Evolutionary conservation across 2,113 vertebrate species (phyloP).

Genomic region (Etheostoma cragini): DNA sequence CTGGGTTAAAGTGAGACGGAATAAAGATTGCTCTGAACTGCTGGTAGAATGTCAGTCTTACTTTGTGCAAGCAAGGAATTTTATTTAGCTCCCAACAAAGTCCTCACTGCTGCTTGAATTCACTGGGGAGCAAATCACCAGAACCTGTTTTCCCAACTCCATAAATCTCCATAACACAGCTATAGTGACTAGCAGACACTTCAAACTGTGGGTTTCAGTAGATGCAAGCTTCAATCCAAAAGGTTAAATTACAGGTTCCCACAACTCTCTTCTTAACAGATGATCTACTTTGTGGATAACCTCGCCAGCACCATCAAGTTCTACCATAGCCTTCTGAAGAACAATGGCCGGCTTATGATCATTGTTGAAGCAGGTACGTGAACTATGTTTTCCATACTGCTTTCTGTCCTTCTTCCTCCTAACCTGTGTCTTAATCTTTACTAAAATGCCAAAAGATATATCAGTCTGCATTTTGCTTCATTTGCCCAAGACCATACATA

Average conservation of each 20-base stretch:
- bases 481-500: neutral
- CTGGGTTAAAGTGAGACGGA: neutral
- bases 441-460: neutral
- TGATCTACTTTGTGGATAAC: conserved; percentile 84
- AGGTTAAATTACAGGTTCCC: neutral
- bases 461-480: neutral
- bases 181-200: neutral
- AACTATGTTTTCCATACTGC: conserved; percentile 35
- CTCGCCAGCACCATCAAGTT: conserved; percentile 80
- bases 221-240: neutral
- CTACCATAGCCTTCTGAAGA: conserved; percentile 82
- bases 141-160: neutral
- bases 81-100: neutral
- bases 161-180: too few relatives aligned
- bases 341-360: conserved; percentile 84
- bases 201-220: neutral
- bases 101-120: neutral
- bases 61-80: neutral
- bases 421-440: neutral
- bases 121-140: neutral
- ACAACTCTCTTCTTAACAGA: conserved; percentile 63
- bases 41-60: neutral
- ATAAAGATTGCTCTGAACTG: neutral
- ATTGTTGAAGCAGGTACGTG: conserved; percentile 80
- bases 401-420: neutral